These are phyloP conservation scores for Pterocles orientalis DNA, from an alignment of 2,113 vertebrate genomes.

Conservation along the genomic window DNA sequence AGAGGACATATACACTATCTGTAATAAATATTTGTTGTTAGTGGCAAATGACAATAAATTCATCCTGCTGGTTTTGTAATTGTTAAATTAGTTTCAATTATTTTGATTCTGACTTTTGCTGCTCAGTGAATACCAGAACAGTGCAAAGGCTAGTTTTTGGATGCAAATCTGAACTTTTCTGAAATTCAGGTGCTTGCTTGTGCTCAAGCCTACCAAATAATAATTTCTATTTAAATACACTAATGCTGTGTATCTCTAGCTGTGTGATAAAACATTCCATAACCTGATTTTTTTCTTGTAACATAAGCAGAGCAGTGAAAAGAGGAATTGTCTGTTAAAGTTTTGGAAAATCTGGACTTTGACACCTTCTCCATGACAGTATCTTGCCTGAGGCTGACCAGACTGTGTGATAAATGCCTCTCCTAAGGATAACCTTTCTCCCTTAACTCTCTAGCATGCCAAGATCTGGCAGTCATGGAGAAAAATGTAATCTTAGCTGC, in stretches of 20 bases:
- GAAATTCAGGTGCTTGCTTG: neutral
- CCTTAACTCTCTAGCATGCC: neutral
- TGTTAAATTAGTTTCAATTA: neutral
- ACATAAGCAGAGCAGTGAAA: neutral
- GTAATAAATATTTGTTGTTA: neutral
- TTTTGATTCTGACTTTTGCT: neutral
- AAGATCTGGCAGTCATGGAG: neutral
- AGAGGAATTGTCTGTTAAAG: neutral
- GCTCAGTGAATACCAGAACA: neutral
- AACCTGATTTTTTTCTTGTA: neutral
- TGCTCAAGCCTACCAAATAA: neutral
- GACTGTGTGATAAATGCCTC: neutral
- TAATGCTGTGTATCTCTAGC: neutral
- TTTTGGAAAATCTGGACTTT: neutral
- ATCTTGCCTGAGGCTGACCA: neutral
- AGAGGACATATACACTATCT: neutral
- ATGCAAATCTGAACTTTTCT: neutral
- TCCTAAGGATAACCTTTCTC: neutral
- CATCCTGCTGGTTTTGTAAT: neutral
- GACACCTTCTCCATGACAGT: neutral
- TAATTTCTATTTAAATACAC: neutral
- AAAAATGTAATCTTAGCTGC: neutral
- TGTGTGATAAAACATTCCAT: neutral
- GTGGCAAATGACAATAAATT: neutral
- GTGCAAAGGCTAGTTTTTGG: neutral